Evolutionary conservation across 2,797 vertebrate genomes (phyloP), one percentile per base, ranked within the genome.

Genomic region (Cyclopterus lumpus): DNA sequence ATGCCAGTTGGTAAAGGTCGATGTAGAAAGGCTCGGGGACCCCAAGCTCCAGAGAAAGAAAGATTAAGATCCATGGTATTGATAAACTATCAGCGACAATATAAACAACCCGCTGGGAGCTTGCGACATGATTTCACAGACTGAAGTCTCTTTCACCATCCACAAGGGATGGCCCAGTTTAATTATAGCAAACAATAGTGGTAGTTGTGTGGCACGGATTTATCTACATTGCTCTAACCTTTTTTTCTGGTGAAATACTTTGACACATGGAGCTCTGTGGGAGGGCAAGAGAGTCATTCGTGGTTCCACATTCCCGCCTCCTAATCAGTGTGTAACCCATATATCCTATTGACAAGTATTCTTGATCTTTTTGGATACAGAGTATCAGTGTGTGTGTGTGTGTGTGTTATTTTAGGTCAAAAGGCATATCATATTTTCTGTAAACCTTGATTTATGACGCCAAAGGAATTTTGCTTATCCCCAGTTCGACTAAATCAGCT

Each of bases 31-130:
- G 86, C 77, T 86, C 36, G 6, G 67, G 79, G 87, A 88, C 62
- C 75, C 34, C 26, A 6, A 8, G 61, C 15, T 60, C 66, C 64
- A 48, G 32, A 72, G 67, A 67, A 71, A 88, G 84, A 83, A 82
- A 88, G 90, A 93, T 91, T 86, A 88, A 94, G 91, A 94, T 94
- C 75, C 79, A 48, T 53, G 32, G 69, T 90, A 92, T 91, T 90
- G 93, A 95, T 91, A 92, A 92, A 91, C 81, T 84, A 88, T 90
- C 88, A 86, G 73, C 82, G 89, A 93, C 84, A 89, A 92, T 88
- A 83, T 84, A 83, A 91, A 89, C 83, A 80, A 90, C 81, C 89
- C 77, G 24, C 68, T 70, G 89, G 89, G 89, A 92, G 67, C 71
- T 69, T 24, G 78, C 80, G 86, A 92, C 88, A 89, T 79, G 88